A percentile compares a stretch with the other conserved stretches of the same genome.
Evolutionary conservation across 2,113 vertebrate species (phyloP).

Genomic region (Sinocyclocheilus anshuiensis): DNA sequence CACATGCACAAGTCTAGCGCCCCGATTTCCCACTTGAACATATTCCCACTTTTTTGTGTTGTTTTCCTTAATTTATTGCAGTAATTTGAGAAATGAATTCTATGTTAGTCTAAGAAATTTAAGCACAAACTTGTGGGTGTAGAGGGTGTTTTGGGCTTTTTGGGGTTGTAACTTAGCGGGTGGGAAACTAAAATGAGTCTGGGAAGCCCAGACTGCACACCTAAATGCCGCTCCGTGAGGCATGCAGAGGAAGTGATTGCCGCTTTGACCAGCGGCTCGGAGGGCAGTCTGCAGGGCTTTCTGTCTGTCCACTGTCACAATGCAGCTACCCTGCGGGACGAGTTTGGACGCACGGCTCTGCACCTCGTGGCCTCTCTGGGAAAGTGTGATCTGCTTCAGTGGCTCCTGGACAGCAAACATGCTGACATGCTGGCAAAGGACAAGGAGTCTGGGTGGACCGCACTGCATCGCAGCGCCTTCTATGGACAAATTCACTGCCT

Average conservation of each 20-base stretch:
- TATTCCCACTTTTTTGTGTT: slow-evolving; percentile 7
- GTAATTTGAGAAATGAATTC: background rate
- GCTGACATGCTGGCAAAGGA: slow-evolving; percentile 87
- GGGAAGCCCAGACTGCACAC: slow-evolving; percentile 83
- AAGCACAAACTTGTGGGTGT: background rate
- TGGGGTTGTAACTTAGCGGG: background rate
- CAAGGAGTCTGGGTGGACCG: slow-evolving; percentile 95
- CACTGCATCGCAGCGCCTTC: slow-evolving; percentile 92
- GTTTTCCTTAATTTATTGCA: background rate
- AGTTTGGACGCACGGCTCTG: slow-evolving; percentile 86
- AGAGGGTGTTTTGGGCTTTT: background rate
- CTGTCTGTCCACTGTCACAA: slow-evolving; percentile 90
- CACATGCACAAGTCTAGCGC: slow-evolving; percentile 82
- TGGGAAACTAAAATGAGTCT: slow-evolving; percentile 79
- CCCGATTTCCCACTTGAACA: slow-evolving; percentile 55
- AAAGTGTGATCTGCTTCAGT: slow-evolving; percentile 86
- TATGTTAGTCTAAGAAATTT: background rate
- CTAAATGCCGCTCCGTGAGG: slow-evolving; percentile 87
- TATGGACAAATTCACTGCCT: slow-evolving; percentile 96
- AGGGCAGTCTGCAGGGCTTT: slow-evolving; percentile 86
- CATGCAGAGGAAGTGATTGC: slow-evolving; percentile 91
- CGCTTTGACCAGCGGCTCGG: slow-evolving; percentile 87
- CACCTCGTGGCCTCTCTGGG: slow-evolving; percentile 91
- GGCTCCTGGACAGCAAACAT: slow-evolving; percentile 86
- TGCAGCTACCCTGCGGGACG: slow-evolving; percentile 84